Conservation (phyloP, 1,140 invertebrate genomes). For the Papilio polytes region DNA sequence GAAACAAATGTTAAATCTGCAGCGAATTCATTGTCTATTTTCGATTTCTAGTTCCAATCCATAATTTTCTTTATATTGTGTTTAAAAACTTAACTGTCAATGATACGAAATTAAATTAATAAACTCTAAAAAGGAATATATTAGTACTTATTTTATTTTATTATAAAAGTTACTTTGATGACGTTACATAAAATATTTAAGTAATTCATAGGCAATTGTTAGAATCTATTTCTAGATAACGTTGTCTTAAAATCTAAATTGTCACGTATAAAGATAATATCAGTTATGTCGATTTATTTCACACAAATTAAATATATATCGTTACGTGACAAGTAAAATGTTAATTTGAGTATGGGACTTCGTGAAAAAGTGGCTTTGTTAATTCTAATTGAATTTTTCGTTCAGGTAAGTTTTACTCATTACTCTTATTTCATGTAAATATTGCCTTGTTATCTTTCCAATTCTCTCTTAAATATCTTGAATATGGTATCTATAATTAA, state of each 20-base stretch:
- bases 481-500: background rate
- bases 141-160: background rate
- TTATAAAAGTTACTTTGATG: background rate
- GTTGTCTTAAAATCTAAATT: conserved; percentile 25
- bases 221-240: conserved; percentile 17
- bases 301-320: conserved; percentile 35
- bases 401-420: conserved; percentile 53
- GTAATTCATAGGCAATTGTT: conserved; percentile 22
- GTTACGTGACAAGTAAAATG: conserved; percentile 23
- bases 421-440: background rate
- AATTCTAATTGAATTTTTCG: conserved; percentile 41
- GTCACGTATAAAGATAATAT: conserved; percentile 31
- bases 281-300: conserved; percentile 16
- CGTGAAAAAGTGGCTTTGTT: conserved; percentile 58
- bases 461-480: background rate
- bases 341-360: conserved; percentile 56
- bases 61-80: background rate
- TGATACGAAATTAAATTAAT: background rate
- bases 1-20: conserved; percentile 30
- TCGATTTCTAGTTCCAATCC: background rate
- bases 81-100: background rate
- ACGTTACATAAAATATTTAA: background rate
- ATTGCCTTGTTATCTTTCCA: background rate
- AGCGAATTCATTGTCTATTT: conserved; percentile 33
- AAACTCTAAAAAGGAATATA: background rate